These are phyloP conservation scores for Barbus barbus DNA, from an alignment of 2,113 vertebrate genomes.

Conservation along the genomic window DNA sequence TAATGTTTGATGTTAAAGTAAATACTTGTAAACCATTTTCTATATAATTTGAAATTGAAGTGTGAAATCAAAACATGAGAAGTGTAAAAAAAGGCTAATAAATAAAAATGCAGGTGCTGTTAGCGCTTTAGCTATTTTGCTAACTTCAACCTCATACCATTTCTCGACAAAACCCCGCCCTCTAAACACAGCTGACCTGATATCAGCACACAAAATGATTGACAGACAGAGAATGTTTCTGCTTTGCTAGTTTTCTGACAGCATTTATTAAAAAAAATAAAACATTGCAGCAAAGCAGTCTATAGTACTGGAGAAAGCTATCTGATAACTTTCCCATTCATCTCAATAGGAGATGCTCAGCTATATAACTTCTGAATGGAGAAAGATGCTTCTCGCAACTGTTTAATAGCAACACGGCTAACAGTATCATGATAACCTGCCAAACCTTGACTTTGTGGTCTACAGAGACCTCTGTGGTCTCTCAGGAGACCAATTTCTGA, in stretches of 20 bases:
- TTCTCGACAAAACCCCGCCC: neutral
- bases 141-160: neutral
- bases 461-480: too few relatives aligned
- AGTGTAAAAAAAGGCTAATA: neutral
- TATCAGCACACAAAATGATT: neutral
- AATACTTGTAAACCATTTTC: neutral
- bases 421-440: neutral
- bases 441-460: neutral
- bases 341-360: neutral
- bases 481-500: neutral
- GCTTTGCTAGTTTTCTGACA: neutral
- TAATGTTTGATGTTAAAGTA: neutral
- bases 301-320: neutral
- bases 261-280: neutral
- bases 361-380: neutral
- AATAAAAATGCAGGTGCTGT: neutral
- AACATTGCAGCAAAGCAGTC: neutral
- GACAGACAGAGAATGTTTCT: neutral
- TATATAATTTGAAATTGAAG: too few relatives aligned
- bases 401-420: neutral
- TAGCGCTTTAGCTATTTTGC: neutral
- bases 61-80: neutral
- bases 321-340: neutral
- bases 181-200: neutral
- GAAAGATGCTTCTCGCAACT: neutral